A percentile compares a stretch with the other conserved stretches of the same genome.
phyloP scores from a whole-genome alignment of 2,113 vertebrate species.

The Zeus faber region DNA sequence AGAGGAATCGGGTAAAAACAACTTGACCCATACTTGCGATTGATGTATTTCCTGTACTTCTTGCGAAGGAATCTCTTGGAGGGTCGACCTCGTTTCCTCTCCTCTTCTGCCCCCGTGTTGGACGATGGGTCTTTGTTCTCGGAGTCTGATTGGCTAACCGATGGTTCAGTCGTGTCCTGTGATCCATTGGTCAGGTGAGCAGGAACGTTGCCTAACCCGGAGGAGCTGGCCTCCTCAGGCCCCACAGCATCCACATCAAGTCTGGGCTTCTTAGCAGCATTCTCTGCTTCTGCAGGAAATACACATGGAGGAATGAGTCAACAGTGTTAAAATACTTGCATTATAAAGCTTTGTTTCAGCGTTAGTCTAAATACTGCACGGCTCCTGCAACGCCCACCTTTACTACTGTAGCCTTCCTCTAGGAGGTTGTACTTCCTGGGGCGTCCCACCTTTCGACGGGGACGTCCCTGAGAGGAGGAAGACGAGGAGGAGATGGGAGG shows the following conservation, averaged over 20 bases:
- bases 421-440: conserved; percentile 85
- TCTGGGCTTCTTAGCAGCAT: conserved; percentile 65
- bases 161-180: conserved; percentile 63
- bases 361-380: not conserved
- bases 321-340: not conserved
- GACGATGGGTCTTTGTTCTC: conserved; percentile 87
- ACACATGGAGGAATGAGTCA: not conserved
- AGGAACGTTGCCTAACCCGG: conserved; percentile 62
- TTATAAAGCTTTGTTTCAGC: not conserved
- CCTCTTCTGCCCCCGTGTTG: conserved; percentile 74
- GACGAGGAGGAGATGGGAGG: conserved; percentile 69
- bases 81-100: conserved; percentile 84
- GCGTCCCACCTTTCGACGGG: conserved; percentile 82
- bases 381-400: conserved; percentile 63
- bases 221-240: conserved; percentile 82
- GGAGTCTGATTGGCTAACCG: conserved; percentile 83
- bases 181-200: conserved; percentile 14
- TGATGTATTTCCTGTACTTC: conserved; percentile 91
- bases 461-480: conserved; percentile 79
- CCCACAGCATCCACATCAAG: conserved; percentile 55
- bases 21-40: conserved; percentile 71
- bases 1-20: not conserved
- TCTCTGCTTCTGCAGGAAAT: conserved; percentile 64
- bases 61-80: conserved; percentile 91
- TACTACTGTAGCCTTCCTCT: conserved; percentile 51